A percentile compares a stretch with the other conserved stretches of the same genome.
Conservation (phyloP, 2,113 vertebrate species). For the Astatoreochromis straeleni region DNA sequence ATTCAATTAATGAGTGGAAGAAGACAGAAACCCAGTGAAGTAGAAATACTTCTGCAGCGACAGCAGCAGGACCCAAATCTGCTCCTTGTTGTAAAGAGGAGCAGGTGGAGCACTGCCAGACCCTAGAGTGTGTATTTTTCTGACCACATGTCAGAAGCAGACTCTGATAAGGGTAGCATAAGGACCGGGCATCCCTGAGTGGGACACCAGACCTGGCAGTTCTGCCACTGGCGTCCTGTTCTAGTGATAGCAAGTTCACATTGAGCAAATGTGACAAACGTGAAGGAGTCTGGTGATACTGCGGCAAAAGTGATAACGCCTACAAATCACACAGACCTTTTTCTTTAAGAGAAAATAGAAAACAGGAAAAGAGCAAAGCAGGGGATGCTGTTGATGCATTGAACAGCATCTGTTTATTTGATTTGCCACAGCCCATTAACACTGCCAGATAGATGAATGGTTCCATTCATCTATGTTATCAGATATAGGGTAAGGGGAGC, state of each 20-base stretch:
- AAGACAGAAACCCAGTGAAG: conserved; percentile 25
- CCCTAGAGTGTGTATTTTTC: background rate
- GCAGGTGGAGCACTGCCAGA: background rate
- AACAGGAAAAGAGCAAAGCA: background rate
- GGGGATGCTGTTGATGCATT: background rate
- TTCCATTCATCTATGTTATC: background rate
- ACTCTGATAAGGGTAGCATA: background rate
- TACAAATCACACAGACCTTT: background rate
- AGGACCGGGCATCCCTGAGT: background rate
- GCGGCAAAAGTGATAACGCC: background rate
- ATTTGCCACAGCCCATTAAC: background rate
- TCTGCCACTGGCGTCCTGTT: background rate
- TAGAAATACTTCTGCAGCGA: background rate
- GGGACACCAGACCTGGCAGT: background rate
- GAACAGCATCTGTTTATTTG: background rate
- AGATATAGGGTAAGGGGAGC: background rate
- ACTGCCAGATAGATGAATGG: background rate
- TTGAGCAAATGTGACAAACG: background rate
- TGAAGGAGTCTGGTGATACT: background rate
- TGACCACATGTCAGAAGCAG: background rate
- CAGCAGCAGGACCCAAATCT: background rate
- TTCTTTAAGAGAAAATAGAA: background rate
- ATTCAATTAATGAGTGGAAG: background rate
- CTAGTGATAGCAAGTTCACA: background rate
- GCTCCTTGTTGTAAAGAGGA: background rate